Percentiles rank a stretch among this genome's conserved stretches.
Conservation (phyloP, 2,797 vertebrate genomes). For the Prunella strophiata region DNA sequence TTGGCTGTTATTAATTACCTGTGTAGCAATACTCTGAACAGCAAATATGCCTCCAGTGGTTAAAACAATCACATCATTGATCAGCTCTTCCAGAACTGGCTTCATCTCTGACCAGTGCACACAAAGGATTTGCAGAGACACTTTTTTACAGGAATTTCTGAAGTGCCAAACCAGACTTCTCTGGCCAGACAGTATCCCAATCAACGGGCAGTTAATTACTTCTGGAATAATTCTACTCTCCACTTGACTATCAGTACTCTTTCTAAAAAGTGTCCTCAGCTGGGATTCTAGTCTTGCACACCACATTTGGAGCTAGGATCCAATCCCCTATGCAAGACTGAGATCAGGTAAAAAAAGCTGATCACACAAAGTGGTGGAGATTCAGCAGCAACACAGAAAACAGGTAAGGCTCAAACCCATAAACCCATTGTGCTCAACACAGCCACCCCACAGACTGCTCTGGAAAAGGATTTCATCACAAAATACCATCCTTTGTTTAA, state of each 20-base stretch:
- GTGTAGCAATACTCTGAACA: neutral
- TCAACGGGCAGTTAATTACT: neutral
- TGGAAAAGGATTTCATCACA: neutral
- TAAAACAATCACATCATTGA: neutral
- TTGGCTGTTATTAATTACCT: neutral
- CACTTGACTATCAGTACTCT: neutral
- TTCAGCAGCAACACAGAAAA: neutral
- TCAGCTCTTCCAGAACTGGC: neutral
- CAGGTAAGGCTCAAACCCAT: constrained; percentile 5
- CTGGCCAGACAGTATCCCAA: neutral
- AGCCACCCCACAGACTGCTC: neutral
- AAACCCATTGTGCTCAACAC: neutral
- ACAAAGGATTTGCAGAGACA: neutral
- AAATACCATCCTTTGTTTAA: neutral
- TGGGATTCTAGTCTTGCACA: neutral
- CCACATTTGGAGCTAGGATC: neutral
- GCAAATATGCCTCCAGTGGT: rapidly evolving
- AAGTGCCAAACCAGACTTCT: neutral
- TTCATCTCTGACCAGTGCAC: neutral
- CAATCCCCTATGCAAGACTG: neutral
- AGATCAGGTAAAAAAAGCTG: neutral
- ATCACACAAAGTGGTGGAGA: neutral
- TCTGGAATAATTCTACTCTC: neutral
- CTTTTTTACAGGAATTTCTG: neutral
- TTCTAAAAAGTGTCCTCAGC: neutral